Evolutionary conservation across 2,113 vertebrate genomes (phyloP).

Genomic region (Notarius lentiginosus): DNA sequence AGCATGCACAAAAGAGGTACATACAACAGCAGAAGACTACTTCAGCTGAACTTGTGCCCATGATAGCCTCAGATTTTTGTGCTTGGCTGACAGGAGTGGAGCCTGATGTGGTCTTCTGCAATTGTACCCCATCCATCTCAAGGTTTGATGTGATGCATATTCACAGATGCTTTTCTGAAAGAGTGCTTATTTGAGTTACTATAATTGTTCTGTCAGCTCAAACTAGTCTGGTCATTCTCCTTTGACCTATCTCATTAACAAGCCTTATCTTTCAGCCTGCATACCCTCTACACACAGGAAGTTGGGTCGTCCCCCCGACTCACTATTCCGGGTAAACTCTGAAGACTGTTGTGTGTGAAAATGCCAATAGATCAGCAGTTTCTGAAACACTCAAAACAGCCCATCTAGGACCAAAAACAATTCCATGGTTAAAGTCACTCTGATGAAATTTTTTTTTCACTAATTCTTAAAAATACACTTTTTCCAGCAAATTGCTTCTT

Average conservation of each 20-base stretch:
- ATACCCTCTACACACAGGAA: background rate
- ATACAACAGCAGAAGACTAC: background rate
- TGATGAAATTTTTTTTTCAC: background rate
- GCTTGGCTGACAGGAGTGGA: background rate
- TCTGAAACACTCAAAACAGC: background rate
- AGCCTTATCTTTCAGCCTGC: background rate
- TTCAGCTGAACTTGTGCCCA: too few species aligned
- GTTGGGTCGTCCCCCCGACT: too few species aligned
- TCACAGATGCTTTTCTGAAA: background rate
- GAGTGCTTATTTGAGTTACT: background rate
- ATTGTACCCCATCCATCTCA: background rate
- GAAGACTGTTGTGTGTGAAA: background rate
- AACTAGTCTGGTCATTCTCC: background rate
- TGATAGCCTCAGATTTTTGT: too few species aligned
- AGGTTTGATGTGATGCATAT: background rate
- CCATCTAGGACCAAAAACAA: background rate
- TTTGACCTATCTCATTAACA: background rate
- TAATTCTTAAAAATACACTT: slow-evolving; percentile 42
- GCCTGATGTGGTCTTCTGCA: background rate
- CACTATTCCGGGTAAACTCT: background rate
- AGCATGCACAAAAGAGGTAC: background rate
- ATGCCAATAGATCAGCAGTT: background rate
- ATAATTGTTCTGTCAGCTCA: background rate
- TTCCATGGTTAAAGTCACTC: background rate
- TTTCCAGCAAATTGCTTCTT: slow-evolving; percentile 17